phyloP scores from a whole-genome alignment of 2,113 vertebrate species.

The Anoplopoma fimbria region DNA sequence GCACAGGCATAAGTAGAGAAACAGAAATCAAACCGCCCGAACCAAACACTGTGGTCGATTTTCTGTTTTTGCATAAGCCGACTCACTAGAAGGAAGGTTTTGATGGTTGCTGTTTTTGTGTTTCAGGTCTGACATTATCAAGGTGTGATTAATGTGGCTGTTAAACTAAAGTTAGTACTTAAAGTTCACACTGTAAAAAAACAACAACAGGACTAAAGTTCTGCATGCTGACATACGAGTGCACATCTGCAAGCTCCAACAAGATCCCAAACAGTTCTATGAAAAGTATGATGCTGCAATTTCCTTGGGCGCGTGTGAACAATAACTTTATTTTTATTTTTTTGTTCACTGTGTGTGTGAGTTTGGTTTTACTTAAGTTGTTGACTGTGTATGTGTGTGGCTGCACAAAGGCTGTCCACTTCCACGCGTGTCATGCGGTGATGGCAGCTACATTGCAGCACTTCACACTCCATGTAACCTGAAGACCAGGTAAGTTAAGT shows the following conservation, averaged over 20 bases:
- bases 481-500: constrained; percentile 44
- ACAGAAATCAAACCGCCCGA: constrained; percentile 27
- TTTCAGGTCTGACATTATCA: constrained; percentile 42
- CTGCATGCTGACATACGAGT: constrained; percentile 27
- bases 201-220: constrained; percentile 40
- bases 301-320: constrained; percentile 41
- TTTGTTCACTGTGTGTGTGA: not conserved
- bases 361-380: not conserved
- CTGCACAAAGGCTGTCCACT: not conserved
- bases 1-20: constrained; percentile 46
- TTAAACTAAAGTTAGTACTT: constrained; percentile 22
- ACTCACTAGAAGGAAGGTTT: constrained; percentile 27
- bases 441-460: not conserved
- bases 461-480: constrained; percentile 19
- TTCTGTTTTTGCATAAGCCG: constrained; percentile 5
- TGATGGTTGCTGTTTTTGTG: constrained; percentile 9
- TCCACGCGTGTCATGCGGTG: not conserved
- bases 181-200: constrained; percentile 12
- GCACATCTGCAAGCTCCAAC: constrained; percentile 66
- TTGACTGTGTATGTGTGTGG: not conserved
- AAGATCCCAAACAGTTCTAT: constrained; percentile 54
- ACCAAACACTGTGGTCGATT: constrained; percentile 20
- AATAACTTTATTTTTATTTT: constrained; percentile 1
- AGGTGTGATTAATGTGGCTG: constrained; percentile 38
- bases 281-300: constrained; percentile 45